Percentiles rank a stretch among this genome's conserved stretches.
These are phyloP conservation scores for Tetramorium simillimum DNA, from an alignment of 1,140 invertebrate genomes.

Conservation along the genomic window DNA sequence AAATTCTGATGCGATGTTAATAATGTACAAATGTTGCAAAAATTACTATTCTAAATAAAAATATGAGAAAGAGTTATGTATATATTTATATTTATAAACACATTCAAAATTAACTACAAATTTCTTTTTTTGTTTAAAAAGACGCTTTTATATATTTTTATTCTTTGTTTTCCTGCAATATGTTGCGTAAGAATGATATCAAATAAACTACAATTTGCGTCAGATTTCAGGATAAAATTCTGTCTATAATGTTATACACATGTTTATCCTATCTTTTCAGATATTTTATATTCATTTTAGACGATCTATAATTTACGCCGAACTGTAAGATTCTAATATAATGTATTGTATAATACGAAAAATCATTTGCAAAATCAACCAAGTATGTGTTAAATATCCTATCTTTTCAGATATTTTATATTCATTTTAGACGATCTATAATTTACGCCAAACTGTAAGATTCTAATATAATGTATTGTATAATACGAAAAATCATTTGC, in stretches of 20 bases:
- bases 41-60: not conserved
- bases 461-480: not conserved
- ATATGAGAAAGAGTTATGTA: not conserved
- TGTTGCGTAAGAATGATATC: not conserved
- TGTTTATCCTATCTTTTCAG: not conserved
- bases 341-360: not conserved
- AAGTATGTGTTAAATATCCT: not conserved
- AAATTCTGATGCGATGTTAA: not conserved
- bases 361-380: not conserved
- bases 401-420: not conserved
- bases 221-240: not conserved
- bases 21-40: not conserved
- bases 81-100: not conserved
- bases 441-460: not conserved
- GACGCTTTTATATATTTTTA: not conserved
- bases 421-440: not conserved
- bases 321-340: not conserved
- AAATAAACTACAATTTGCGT: not conserved
- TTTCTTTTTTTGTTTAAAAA: too few species aligned
- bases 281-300: not conserved
- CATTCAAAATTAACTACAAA: not conserved
- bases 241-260: not conserved
- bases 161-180: too few species aligned
- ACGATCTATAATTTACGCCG: not conserved
- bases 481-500: not conserved